Conservation (phyloP, 2,797 vertebrate species). For the Phoebastria nigripes region DNA sequence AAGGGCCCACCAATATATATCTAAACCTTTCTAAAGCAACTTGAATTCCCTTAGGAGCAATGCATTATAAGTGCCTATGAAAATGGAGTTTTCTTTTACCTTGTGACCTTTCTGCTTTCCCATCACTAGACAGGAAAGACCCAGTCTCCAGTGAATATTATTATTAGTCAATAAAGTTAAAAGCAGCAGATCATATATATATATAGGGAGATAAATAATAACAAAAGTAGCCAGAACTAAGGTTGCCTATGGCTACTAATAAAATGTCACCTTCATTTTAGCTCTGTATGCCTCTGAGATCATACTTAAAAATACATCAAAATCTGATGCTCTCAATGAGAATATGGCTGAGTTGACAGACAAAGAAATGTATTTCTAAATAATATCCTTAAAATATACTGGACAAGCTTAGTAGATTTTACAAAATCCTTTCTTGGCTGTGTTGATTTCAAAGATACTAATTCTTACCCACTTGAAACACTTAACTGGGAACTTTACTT, state of each 20-base stretch:
- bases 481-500: background rate
- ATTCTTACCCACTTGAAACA: background rate
- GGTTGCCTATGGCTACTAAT: background rate
- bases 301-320: background rate
- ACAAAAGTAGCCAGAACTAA: background rate
- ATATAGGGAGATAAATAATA: slow-evolving; percentile 16
- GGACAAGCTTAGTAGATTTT: background rate
- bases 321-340: background rate
- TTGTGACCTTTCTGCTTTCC: slow-evolving; percentile 33
- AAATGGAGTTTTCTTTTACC: slow-evolving; percentile 39
- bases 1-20: background rate
- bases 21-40: slow-evolving; percentile 18
- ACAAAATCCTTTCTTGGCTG: background rate
- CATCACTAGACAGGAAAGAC: background rate
- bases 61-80: background rate
- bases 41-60: slow-evolving; percentile 29
- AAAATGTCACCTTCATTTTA: slow-evolving; percentile 29
- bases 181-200: background rate
- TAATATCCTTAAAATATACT: background rate
- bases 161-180: slow-evolving; percentile 38
- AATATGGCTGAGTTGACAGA: background rate
- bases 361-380: background rate
- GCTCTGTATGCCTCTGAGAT: background rate
- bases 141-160: background rate
- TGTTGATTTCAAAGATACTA: background rate